Base-by-base conservation (phyloP, 2,113 vertebrate species). In the Pseudonaja textilis region DNA sequence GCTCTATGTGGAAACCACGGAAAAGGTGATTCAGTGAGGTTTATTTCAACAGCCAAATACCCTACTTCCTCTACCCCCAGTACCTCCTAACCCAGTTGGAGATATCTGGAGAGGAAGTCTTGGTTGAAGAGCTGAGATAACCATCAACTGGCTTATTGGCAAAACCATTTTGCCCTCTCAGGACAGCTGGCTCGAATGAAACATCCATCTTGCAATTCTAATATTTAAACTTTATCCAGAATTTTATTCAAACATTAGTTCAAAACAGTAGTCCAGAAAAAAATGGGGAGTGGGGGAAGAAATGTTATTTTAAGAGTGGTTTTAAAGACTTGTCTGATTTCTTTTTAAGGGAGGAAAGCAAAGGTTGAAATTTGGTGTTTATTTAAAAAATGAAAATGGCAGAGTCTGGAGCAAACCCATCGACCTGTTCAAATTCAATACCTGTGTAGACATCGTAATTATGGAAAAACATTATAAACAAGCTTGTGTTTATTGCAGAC, bases 201-300 rank as follows among this genome's bases (percentile, higher is more conserved):
- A 57, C 45, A 56, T 11, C 9, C 4, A 29, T 47, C 14, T 57
- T 39, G 39, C 39, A 29, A 42, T 42, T 42, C 6, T 34, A 85
- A 45, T 29, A 42, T 57, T 57, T 50, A 4, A 29, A 42, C 34
- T 54, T 91, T 91, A 74, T 85, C 52, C 34, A 85, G 22, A 50
- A 85, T 39, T 85, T 85, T 55, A 85, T 91, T 85, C 52, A 39
- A 16, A 55, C 25, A 42, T 55, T 14, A 34, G 50, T 47, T 45
- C 74, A 81, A 81, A 81, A 42, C 74, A 42, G 6, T 81, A 81
- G 34, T 81, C 34, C 74, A 81, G 69, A 81, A 81, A 89, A 61
- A 25, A 0, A 23, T 8, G 2, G 57, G 23, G 2, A 12, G 16
- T n/a, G 2, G 2, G 0, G 10, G 12, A 47, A 61, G 56, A 26